Base-by-base conservation (phyloP, 2,797 vertebrate genomes). In the Alcedo quadribrachys region DNA sequence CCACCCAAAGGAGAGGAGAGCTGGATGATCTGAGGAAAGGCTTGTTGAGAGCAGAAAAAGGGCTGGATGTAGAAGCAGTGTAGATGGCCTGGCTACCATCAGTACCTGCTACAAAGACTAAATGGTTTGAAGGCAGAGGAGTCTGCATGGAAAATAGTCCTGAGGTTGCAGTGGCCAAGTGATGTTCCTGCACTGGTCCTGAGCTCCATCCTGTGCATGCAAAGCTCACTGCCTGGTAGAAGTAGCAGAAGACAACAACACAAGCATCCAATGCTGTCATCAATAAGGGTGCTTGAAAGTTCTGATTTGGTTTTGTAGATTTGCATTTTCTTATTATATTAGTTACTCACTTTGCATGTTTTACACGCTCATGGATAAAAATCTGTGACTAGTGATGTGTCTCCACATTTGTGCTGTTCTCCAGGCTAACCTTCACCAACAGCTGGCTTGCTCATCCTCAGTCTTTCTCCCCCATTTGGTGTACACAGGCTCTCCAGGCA, bases 181-280 rank as follows among this genome's bases (percentile, higher is more conserved):
- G 33, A 6, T 70, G 35, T 11, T 58, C 53, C 43, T 82, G 42
- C 21, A 8, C 42, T 40, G 65, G 16, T 55, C 74, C 51, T 57
- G 58, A 79, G 42, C 42, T 57, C 8, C 9, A 4, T 53, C 32
- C 66, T 54, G 6, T 69, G 37, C 46, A 13, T 5, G 11, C 37
- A 40, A 53, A 21, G 6, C 11, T 32, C 27, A 12, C 22, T 53
- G 18, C 27, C 50, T 73, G 20, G 51, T 60, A 54, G 55, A 75
- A 68, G 25, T 0, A 65, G 20, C 70, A 65, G 33, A 69, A 0
- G 0, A 10, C 27, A 16, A 20, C 0, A 1, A 11, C 18, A 43
- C 15, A 40, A 55, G 14, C 17, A 40, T 25, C 33, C 70, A 71
- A 0, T 15, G 6, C 28, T 48, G 11, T 32, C 33, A 40, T 19